These are phyloP conservation scores for Hemibagrus guttatus DNA, from an alignment of 2,797 vertebrate genomes.

Conservation along the genomic window DNA sequence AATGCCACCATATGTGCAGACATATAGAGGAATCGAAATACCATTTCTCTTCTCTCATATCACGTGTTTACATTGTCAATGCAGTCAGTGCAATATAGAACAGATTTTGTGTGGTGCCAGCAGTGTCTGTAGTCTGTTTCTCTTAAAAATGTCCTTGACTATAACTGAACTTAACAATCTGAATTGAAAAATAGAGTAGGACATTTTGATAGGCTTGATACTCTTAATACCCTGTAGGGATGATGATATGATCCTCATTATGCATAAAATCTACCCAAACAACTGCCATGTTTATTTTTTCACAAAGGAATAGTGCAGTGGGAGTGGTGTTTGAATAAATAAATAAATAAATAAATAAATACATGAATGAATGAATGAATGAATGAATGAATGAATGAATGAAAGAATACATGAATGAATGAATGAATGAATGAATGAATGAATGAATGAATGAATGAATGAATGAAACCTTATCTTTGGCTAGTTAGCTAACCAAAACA, in stretches of 20 bases:
- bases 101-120: no score
- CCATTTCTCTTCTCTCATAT: no score
- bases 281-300: neutral
- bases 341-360: neutral
- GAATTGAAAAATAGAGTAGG: neutral
- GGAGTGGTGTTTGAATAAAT: neutral
- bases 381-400: no score
- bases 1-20: no score
- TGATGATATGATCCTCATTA: neutral
- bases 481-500: neutral
- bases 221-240: neutral
- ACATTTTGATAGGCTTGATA: neutral
- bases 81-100: no score
- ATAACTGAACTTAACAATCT: neutral
- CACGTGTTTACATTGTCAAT: no score
- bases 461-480: no score
- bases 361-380: no score
- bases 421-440: no score
- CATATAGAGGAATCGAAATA: no score
- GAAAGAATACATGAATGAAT: no score
- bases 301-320: neutral
- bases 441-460: no score
- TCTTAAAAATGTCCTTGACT: neutral
- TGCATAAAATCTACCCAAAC: neutral
- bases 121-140: neutral